These are phyloP conservation scores for Caenorhabditis sp. DNA, from an alignment of 2,888 invertebrate genomes.

Conservation along the genomic window DNA sequence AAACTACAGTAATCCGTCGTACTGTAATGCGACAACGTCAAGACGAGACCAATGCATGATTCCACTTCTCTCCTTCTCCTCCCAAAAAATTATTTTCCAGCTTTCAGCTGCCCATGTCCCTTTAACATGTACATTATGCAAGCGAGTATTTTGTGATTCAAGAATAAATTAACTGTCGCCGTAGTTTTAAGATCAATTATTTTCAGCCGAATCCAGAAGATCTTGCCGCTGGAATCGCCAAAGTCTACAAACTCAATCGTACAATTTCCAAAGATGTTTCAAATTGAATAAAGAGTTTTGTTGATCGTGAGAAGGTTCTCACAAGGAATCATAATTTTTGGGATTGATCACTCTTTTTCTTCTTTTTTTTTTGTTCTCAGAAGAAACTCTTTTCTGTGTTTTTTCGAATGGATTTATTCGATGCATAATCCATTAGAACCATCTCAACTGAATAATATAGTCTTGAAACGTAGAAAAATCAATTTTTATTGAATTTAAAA, in stretches of 20 bases:
- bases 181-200: not conserved
- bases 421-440: too few relatives aligned
- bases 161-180: not conserved
- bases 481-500: too few relatives aligned
- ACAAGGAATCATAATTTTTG: not conserved
- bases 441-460: too few relatives aligned
- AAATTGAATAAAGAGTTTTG: not conserved
- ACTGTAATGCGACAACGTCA: conserved; percentile 33
- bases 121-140: conserved; percentile 4
- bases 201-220: not conserved
- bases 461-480: not conserved
- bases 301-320: not conserved
- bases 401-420: too few relatives aligned
- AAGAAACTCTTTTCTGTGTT: too few relatives aligned
- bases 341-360: too few relatives aligned
- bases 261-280: conserved; percentile 20
- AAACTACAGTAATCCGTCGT: conserved; percentile 30
- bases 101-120: not conserved
- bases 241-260: conserved; percentile 45
- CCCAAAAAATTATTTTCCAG: not conserved
- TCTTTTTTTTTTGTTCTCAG: too few relatives aligned
- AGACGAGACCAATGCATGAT: conserved; percentile 1
- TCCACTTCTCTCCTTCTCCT: not conserved
- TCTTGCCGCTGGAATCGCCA: conserved; percentile 14
- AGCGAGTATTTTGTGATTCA: not conserved